phyloP scores from a whole-genome alignment of 2,888 invertebrate species.

The Argynnis bischoffii region DNA sequence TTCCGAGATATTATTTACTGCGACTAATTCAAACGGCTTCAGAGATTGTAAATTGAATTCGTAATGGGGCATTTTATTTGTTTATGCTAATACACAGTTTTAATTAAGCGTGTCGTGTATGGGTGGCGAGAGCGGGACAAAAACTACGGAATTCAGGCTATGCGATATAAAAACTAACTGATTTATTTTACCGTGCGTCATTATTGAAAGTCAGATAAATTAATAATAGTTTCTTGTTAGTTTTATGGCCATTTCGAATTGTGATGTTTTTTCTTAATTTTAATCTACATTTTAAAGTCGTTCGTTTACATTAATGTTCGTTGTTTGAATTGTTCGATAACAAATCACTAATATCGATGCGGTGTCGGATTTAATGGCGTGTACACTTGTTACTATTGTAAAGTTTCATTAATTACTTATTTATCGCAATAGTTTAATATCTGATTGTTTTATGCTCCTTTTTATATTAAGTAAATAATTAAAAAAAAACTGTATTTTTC shows the following conservation, averaged over 20 bases:
- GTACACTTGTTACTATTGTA: background rate
- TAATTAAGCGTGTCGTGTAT: conserved; percentile 69
- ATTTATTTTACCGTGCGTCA: conserved; percentile 73
- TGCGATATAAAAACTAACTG: conserved; percentile 51
- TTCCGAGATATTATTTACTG: conserved; percentile 77
- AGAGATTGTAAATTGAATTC: conserved; percentile 81
- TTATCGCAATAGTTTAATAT: no score
- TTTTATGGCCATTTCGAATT: conserved; percentile 38
- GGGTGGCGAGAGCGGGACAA: conserved; percentile 43
- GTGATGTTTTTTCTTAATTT: conserved; percentile 26
- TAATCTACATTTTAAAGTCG: conserved; percentile 22
- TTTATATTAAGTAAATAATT: no score
- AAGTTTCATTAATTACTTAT: no score
- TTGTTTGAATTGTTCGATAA: conserved; percentile 15
- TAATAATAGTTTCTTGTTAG: conserved; percentile 51
- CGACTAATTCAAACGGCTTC: conserved; percentile 78
- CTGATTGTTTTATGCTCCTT: no score
- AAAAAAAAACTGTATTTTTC: no score
- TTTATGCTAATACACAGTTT: conserved; percentile 80
- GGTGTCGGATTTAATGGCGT: conserved; percentile 16
- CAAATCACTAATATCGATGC: conserved; percentile 8
- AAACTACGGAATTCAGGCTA: conserved; percentile 54
- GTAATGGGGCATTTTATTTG: conserved; percentile 81
- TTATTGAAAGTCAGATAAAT: conserved; percentile 67
- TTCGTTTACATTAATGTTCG: conserved; percentile 24